Evolutionary conservation across 2,113 vertebrate genomes (phyloP).

Genomic region (Myotis davidii): DNA sequence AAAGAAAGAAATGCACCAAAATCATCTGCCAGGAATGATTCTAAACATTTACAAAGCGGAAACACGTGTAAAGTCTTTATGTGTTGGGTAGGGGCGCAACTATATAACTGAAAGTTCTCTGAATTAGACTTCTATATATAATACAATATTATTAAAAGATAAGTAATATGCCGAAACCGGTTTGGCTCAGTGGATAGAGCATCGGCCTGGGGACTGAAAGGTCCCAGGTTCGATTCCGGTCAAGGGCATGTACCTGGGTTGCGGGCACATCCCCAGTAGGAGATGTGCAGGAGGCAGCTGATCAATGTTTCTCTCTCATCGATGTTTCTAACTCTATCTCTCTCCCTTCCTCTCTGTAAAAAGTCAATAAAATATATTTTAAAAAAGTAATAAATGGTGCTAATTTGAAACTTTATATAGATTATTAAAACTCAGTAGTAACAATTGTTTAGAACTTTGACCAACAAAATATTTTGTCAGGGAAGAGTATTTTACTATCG

Average conservation of each 20-base stretch:
- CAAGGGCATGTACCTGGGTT: too few relatives aligned
- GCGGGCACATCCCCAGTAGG: too few relatives aligned
- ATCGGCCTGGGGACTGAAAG: too few relatives aligned
- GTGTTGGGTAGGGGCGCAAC: neutral
- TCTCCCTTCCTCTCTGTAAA: too few relatives aligned
- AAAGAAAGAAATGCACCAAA: neutral
- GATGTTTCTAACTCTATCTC: too few relatives aligned
- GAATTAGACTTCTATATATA: neutral
- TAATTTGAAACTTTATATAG: conserved; percentile 29
- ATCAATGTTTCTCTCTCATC: too few relatives aligned
- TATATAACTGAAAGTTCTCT: neutral
- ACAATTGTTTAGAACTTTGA: neutral
- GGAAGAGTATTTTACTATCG: neutral
- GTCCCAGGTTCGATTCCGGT: too few relatives aligned
- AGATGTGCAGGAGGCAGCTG: too few relatives aligned
- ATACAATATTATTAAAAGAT: conserved; percentile 22
- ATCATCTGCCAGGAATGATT: conserved; percentile 24
- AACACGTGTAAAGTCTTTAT: neutral
- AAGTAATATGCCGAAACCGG: too few relatives aligned
- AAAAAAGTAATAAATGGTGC: neutral
- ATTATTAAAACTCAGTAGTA: conserved; percentile 14
- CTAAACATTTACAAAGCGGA: neutral
- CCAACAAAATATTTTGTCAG: neutral
- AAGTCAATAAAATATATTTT: too few relatives aligned
- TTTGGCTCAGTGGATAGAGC: too few relatives aligned